phyloP scores from a whole-genome alignment of 2,113 vertebrate genomes.

The Mesitornis unicolor region DNA sequence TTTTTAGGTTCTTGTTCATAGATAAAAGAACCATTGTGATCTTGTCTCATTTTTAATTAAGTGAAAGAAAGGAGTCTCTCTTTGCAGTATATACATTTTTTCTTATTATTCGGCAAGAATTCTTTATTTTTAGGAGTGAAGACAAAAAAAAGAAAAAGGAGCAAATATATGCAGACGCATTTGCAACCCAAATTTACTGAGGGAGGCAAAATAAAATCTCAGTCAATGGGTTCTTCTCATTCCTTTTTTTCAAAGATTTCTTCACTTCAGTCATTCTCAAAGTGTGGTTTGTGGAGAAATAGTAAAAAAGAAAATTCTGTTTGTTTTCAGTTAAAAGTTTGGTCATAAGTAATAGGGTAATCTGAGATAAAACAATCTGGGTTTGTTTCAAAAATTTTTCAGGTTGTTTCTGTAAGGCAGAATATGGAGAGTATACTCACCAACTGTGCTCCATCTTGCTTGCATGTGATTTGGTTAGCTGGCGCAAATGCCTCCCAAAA shows the following conservation, averaged over 20 bases:
- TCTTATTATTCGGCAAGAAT: not conserved
- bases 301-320: not conserved
- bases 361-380: not conserved
- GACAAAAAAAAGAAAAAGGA: not conserved
- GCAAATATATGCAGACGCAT: not conserved
- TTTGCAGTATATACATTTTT: not conserved
- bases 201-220: not conserved
- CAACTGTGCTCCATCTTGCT: not conserved
- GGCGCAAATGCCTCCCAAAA: not conserved
- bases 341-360: not conserved
- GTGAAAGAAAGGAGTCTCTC: not conserved
- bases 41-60: not conserved
- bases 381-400: not conserved
- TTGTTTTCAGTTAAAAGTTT: not conserved
- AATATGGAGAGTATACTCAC: fast-evolving
- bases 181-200: not conserved
- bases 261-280: not conserved
- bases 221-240: not conserved
- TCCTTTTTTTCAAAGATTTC: not conserved
- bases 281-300: not conserved
- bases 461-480: not conserved
- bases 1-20: not conserved
- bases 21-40: not conserved
- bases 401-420: not conserved
- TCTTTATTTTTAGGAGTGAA: not conserved